Evolutionary conservation across 2,113 vertebrate species (phyloP), one percentile per base, ranked within the genome.

Genomic region (Miniopterus natalensis): DNA sequence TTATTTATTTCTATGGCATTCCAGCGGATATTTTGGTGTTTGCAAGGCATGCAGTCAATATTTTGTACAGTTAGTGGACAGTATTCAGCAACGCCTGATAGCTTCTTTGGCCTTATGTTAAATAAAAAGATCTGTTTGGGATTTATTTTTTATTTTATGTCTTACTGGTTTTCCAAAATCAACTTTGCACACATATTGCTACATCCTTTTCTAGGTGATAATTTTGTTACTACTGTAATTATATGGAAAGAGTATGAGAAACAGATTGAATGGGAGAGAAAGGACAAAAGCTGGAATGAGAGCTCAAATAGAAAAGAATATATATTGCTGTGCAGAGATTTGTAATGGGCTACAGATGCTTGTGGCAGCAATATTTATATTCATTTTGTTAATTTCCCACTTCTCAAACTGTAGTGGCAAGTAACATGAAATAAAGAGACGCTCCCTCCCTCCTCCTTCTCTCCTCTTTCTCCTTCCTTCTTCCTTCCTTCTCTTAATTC

Each of bases 1-100:
- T 99, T 99, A 99, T 99, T 99, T 99, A 99, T 99, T 99, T 99
- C 98, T 98, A 98, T 91, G 81, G 98, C 98, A 99, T 99, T 98
- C 98, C 98, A 97, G 98, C 98, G 98, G 98, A 98, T 98, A 98
- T 98, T 98, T 98, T 98, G 98, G 98, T 98, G 98, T 98, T 98
- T 98, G 98, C 98, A 98, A 98, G 98, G 98, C 98, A 99, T 99
- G 98, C 98, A 98, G 98, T 98, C 98, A 98, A 98, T 98, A 98
- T 98, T 98, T 98, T 99, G 99, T 99, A 99, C 98, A 99, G 98
- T 98, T 99, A 99, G 98, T 98, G 98, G 97, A 97, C 98, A 98
- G 97, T 99, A 98, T 98, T 98, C 98, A 98, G 97, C 98, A 99
- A 98, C 97, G 98, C 98, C 98, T 98, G 18, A 97, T 98, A 99